These are phyloP conservation scores for Lysandra bellargus DNA, from an alignment of 2,888 invertebrate genomes.

Conservation along the genomic window DNA sequence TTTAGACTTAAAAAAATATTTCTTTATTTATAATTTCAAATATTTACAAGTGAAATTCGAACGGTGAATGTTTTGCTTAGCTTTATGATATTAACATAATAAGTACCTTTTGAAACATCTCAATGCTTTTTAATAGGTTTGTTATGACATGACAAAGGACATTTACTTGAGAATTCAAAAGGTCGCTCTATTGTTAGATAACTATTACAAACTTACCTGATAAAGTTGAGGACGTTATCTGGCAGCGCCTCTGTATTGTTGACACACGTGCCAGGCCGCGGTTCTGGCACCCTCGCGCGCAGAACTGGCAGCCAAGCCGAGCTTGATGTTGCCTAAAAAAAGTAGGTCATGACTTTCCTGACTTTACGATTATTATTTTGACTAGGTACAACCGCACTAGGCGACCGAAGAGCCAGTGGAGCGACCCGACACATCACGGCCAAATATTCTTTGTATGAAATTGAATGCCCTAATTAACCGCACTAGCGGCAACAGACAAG, in stretches of 20 bases:
- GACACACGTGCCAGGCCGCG: conserved; percentile 84
- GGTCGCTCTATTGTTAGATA: background rate
- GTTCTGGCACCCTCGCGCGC: conserved; percentile 82
- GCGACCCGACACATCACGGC: too few relatives aligned
- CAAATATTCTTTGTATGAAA: too few relatives aligned
- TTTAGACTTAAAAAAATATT: background rate
- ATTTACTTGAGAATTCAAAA: background rate
- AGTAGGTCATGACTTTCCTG: background rate
- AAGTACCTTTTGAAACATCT: background rate
- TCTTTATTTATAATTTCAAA: background rate
- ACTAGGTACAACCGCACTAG: too few relatives aligned
- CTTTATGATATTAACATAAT: background rate
- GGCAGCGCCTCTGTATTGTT: conserved; percentile 83
- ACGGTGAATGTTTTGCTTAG: background rate
- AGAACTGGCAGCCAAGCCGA: conserved; percentile 86
- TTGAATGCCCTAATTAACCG: too few relatives aligned
- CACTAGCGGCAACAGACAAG: too few relatives aligned
- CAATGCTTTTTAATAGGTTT: background rate
- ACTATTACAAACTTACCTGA: conserved; percentile 68
- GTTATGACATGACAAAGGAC: background rate
- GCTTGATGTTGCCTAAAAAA: conserved; percentile 78
- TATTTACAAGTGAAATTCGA: background rate
- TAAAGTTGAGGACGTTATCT: conserved; percentile 85
- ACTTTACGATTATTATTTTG: background rate
- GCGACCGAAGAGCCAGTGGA: too few relatives aligned